phyloP scores from a whole-genome alignment of 1,140 invertebrate genomes.

The Drosophila quadrilineata region DNA sequence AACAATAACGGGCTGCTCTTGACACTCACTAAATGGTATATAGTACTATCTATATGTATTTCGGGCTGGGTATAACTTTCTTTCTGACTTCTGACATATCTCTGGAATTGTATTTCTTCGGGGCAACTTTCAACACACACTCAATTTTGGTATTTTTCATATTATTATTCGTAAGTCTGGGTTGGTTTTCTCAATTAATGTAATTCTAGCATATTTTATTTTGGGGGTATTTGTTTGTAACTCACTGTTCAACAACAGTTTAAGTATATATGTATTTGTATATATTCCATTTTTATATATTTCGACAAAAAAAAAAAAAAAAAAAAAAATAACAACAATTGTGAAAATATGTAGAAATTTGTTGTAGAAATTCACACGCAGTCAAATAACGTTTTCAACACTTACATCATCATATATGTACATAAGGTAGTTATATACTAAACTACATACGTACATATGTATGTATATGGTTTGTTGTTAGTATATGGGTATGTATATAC shows the following conservation, averaged over 20 bases:
- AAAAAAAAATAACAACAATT: slow-evolving; percentile 11
- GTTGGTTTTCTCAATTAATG: no score
- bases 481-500: no score
- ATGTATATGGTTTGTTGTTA: slow-evolving; percentile 1
- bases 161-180: no score
- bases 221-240: slow-evolving; percentile 9
- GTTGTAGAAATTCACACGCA: slow-evolving; percentile 25
- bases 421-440: slow-evolving; percentile 27
- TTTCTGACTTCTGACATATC: no score
- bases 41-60: no score
- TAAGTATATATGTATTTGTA: background rate
- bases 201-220: background rate
- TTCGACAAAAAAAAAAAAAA: slow-evolving; percentile 23
- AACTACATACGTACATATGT: slow-evolving; percentile 29
- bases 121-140: no score
- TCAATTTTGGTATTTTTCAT: no score
- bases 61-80: no score
- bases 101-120: no score
- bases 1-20: no score
- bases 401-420: slow-evolving; percentile 53
- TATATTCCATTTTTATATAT: background rate
- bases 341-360: slow-evolving; percentile 2
- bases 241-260: no score
- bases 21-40: no score
- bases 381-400: slow-evolving; percentile 37